Evolutionary conservation across 2,888 invertebrate genomes (phyloP).

Genomic region (Podabrus alpinus): DNA sequence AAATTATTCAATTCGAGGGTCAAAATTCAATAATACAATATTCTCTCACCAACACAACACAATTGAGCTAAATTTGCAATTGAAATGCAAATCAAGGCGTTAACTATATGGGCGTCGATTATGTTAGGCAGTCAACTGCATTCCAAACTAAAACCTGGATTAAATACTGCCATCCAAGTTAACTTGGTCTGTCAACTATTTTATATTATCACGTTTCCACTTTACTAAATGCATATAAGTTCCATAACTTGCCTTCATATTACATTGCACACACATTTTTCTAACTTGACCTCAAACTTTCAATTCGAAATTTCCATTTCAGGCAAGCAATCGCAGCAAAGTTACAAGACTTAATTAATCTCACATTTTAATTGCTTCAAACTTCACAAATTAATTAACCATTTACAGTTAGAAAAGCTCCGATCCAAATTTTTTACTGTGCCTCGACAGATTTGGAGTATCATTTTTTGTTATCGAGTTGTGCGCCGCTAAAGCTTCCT

Average conservation of each 20-base stretch:
- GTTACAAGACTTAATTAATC: background rate
- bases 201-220: background rate
- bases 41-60: background rate
- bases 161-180: background rate
- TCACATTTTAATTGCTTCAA: too few species aligned
- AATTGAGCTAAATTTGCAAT: slow-evolving; percentile 16
- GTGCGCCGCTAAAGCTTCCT: too few species aligned
- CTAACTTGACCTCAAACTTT: background rate
- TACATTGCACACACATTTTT: too few species aligned
- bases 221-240: background rate
- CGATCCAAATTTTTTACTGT: too few species aligned
- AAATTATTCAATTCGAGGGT: background rate
- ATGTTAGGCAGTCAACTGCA: slow-evolving; percentile 19
- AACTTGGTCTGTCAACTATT: background rate
- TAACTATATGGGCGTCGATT: slow-evolving; percentile 2
- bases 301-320: background rate
- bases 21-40: background rate
- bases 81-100: slow-evolving; percentile 19
- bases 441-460: too few species aligned
- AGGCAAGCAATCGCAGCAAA: background rate
- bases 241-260: background rate
- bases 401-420: too few species aligned
- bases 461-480: too few species aligned
- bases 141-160: slow-evolving; percentile 8
- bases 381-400: background rate